Evolutionary conservation across 2,113 vertebrate species (phyloP).

Genomic region (Scortum barcoo): DNA sequence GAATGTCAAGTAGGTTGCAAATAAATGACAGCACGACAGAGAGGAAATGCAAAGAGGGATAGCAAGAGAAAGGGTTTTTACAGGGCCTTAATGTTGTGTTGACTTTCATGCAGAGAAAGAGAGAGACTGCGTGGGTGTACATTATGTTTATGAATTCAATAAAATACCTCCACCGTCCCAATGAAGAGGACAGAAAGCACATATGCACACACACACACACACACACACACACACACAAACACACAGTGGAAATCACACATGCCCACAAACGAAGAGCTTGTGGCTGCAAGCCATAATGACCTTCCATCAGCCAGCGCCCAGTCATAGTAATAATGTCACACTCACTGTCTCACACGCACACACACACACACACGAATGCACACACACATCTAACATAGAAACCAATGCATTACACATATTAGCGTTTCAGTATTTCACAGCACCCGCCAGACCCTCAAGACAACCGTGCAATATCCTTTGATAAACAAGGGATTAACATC

Average conservation of each 20-base stretch:
- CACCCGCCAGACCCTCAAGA: slow-evolving; percentile 9
- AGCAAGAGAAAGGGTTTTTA: not conserved
- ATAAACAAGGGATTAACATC: slow-evolving; percentile 24
- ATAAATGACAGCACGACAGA: not conserved
- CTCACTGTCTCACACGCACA: slow-evolving; percentile 16
- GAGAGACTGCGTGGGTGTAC: slow-evolving; percentile 33
- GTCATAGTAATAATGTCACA: slow-evolving; percentile 73
- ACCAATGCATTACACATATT: slow-evolving; percentile 36
- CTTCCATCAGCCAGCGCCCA: slow-evolving; percentile 65
- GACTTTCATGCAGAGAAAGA: slow-evolving; percentile 18
- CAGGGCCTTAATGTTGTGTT: slow-evolving; percentile 1
- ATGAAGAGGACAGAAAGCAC: not conserved
- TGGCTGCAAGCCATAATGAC: slow-evolving; percentile 61
- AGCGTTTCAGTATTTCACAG: slow-evolving; percentile 9
- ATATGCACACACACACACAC: slow-evolving; percentile 22
- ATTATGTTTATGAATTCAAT: slow-evolving; percentile 50
- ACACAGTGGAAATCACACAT: slow-evolving; percentile 19
- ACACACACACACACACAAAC: slow-evolving; percentile 18
- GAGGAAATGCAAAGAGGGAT: slow-evolving; percentile 1
- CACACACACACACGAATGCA: not conserved
- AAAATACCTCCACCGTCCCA: slow-evolving; percentile 31
- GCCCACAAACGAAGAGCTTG: slow-evolving; percentile 35
- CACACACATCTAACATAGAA: slow-evolving; percentile 11
- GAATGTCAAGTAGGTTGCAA: not conserved
- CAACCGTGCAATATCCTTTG: not conserved